These are phyloP conservation scores for Hesperophylax magnus DNA, from an alignment of 1,140 invertebrate genomes.

Conservation along the genomic window DNA sequence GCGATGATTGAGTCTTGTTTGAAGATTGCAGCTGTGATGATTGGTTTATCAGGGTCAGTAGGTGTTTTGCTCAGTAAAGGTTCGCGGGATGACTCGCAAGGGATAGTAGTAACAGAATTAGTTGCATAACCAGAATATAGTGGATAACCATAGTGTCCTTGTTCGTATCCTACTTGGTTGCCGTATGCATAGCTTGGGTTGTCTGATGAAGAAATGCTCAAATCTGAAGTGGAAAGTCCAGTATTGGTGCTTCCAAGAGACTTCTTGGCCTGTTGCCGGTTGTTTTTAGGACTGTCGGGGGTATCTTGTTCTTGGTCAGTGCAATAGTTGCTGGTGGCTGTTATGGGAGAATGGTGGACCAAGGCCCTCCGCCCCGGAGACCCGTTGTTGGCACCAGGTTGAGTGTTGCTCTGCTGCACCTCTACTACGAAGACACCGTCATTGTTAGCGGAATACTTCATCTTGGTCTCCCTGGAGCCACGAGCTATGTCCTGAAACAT, in stretches of 20 bases:
- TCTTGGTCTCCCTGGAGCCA: constrained; percentile 77
- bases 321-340: constrained; percentile 47
- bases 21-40: constrained; percentile 77
- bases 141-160: constrained; percentile 79
- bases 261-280: constrained; percentile 60
- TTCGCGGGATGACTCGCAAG: constrained; percentile 71
- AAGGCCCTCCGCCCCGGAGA: constrained; percentile 71
- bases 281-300: constrained; percentile 67
- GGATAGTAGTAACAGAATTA: constrained; percentile 63
- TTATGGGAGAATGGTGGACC: constrained; percentile 70
- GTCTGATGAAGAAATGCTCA: constrained; percentile 79
- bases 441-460: constrained; percentile 79
- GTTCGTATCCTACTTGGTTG: constrained; percentile 82
- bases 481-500: constrained; percentile 75
- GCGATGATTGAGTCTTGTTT: constrained; percentile 73
- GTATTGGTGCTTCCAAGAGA: constrained; percentile 73
- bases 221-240: constrained; percentile 82
- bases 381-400: constrained; percentile 61
- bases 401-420: constrained; percentile 70
- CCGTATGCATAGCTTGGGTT: constrained; percentile 83
- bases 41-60: constrained; percentile 74
- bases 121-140: constrained; percentile 71
- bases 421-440: constrained; percentile 86
- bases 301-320: constrained; percentile 64
- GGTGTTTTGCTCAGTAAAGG: constrained; percentile 66